Evolutionary conservation across 2,797 vertebrate species (phyloP).

Genomic region (Tapera naevia): DNA sequence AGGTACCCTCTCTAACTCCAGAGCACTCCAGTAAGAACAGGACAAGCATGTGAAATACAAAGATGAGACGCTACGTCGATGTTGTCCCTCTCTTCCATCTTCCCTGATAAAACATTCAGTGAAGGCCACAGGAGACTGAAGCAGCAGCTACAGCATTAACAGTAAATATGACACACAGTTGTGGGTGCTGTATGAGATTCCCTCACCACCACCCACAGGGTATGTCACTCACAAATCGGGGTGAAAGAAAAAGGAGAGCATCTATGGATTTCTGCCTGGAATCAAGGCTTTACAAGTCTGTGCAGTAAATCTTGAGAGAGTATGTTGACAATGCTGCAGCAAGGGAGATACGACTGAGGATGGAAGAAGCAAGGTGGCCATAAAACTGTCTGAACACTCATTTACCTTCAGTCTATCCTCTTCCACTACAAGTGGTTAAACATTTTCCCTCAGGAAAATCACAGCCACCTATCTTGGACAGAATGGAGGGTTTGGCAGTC

Average conservation of each 20-base stretch:
- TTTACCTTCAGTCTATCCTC: neutral
- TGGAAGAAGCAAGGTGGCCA: neutral
- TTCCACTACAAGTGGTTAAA: neutral
- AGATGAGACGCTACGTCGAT: neutral
- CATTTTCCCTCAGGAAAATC: neutral
- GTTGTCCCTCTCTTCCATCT: neutral
- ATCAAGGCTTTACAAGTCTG: neutral
- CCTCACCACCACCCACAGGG: neutral
- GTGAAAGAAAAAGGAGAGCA: neutral
- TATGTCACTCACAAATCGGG: neutral
- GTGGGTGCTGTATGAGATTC: rapidly evolving
- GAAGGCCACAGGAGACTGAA: neutral
- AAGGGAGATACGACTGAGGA: neutral
- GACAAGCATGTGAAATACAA: neutral
- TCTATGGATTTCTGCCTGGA: neutral
- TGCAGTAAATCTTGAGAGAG: neutral
- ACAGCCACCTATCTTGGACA: neutral
- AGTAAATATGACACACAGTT: neutral
- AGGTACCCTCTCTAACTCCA: neutral
- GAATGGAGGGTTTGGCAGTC: neutral
- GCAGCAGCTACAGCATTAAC: neutral
- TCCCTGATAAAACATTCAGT: neutral
- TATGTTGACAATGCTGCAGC: neutral
- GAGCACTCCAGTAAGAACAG: neutral
- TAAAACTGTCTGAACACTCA: neutral